Evolutionary conservation across 1,140 invertebrate genomes (phyloP).

Genomic region (Drosophila mauritiana): DNA sequence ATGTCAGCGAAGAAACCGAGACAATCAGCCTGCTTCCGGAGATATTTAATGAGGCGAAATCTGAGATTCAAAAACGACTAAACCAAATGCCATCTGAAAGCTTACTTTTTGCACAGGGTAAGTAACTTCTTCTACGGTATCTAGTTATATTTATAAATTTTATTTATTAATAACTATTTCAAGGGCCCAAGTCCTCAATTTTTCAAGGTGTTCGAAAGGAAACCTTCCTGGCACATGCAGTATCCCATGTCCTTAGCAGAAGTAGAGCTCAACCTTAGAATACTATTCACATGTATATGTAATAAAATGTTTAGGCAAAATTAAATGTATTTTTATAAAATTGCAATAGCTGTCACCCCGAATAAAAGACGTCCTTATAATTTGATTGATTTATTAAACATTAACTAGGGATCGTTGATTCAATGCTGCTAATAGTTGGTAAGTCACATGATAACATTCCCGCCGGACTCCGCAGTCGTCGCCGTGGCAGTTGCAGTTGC

Average conservation of each 20-base stretch:
- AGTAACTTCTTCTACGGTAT: not conserved
- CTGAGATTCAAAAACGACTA: conserved; percentile 26
- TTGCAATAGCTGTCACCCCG: too few species aligned
- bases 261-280: not conserved
- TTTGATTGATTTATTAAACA: conserved; percentile 51
- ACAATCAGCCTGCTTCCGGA: conserved; percentile 25
- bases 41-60: conserved; percentile 6
- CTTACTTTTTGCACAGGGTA: conserved; percentile 64
- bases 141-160: not conserved
- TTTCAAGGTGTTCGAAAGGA: conserved; percentile 66
- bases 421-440: conserved; percentile 45
- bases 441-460: conserved; percentile 52
- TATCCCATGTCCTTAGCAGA: conserved; percentile 53
- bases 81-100: conserved; percentile 47
- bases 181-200: conserved; percentile 61
- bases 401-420: conserved; percentile 52
- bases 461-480: not conserved
- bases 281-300: too few species aligned
- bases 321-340: too few species aligned
- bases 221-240: conserved; percentile 64
- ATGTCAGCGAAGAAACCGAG: conserved; percentile 55
- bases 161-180: not conserved
- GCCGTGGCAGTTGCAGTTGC: conserved; percentile 1
- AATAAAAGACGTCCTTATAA: not conserved
- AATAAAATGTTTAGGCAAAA: too few species aligned